Base-by-base conservation (phyloP, 1,140 invertebrate genomes). In the Microplitis demolitor region DNA sequence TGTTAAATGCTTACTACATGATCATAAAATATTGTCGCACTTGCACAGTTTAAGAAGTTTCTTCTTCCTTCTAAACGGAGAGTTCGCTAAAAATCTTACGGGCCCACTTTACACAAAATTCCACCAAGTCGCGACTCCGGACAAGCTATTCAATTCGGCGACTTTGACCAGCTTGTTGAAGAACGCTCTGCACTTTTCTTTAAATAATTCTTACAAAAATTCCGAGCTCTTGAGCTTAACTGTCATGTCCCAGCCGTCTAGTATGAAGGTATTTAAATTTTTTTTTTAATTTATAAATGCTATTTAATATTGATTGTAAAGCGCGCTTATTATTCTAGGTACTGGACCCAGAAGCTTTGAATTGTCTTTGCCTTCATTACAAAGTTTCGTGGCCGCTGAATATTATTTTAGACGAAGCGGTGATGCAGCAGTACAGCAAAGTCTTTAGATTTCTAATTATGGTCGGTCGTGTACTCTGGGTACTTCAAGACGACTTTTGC, bases 381-480 rank as follows among this genome's bases (percentile, higher is more conserved):
- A 88, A 90, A 54, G 88, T 93, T 2, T 84, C 89, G 9, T 95
- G 93, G 93, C 93, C 94, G 0, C 78, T 94, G 1, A 94, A 94
- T 80, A 90, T 95, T 34, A 90, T 95, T 39, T 83, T 95, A 31
- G 93, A 92, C 3, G 89, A 89, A 0, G 91, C 92, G 69, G 88
- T 91, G 0, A 85, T 94, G 68, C 78, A 88, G 8, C 89, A 93
- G 76, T 94, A 94, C 78, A 89, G 89, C 1, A 90, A 90, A 78
- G 91, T 95, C 0, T 94, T 95, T 77, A 91, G 91, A 78, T 93
- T 93, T 83, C 80, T 94, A 13, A 75, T 95, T 4, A 93, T 93
- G 84, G 88, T 94, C 63, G 89, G 93, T 71, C 87, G 92, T n/a
- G 90, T 93, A 37, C 90, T 90, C 4, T 94, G 91, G 91, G 89